Evolutionary conservation across 37 sponge, comb jelly and placozoan genomes (phyloP), one percentile per base, ranked within the genome.

Genomic region (Geodia barretti): DNA sequence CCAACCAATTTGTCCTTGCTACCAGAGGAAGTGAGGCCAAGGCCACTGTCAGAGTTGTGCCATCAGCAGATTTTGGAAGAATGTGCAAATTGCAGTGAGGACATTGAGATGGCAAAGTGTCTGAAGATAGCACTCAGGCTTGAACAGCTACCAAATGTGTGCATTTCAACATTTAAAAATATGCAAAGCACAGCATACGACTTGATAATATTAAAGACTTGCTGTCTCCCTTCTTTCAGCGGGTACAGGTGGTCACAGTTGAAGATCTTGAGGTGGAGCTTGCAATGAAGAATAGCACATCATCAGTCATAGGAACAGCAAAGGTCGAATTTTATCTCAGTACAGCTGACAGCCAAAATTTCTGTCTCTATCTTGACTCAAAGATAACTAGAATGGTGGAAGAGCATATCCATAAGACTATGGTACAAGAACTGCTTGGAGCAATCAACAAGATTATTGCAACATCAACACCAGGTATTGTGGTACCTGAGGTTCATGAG

Each of bases 1-100:
- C 54, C 14, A 47, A 47, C 11, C 7, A 47, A 47, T 47, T 83
- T 8, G 73, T 75, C 39, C 30, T 66, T 33, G 33, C 58, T 83
- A 41, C 83, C 83, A 74, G 2, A 73, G 58, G 39, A 47, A n/a
- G 66, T 83, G 4, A 39, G 68, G 25, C 83, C 83, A 28, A 73
- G n/a, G 25, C 33, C 68, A 1, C 43, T 83, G 41, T 83, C 83
- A n/a, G 29, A 38, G 1, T 14, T 39, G 23, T 63, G 64, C 40
- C 5, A 36, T 4, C 75, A 83, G 40, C 19, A 59, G 17, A 31
- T 64, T 64, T 24, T 23, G 25, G 47, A 62, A 74, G 67, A 32
- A 29, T 77, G 64, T 34, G 7, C 54, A 17, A 17, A 29, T 7
- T 40, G 24, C 2, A 35, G 30, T 24, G 40, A 77, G 25, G 36